Base-by-base conservation (phyloP, 2,888 invertebrate species). In the Hypena proboscidalis region DNA sequence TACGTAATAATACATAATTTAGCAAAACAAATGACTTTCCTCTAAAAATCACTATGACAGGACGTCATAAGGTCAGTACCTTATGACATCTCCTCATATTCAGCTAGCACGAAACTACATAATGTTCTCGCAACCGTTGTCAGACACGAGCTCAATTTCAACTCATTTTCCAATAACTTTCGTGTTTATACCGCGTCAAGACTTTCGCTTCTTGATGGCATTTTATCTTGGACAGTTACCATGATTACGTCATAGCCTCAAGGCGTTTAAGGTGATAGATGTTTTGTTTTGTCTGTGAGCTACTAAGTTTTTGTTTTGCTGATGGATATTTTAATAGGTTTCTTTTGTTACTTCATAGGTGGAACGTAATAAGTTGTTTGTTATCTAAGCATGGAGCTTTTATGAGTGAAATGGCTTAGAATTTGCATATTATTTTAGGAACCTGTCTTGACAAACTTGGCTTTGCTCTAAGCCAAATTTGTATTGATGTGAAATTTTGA, bases 141-240 rank as follows among this genome's bases (percentile, higher is more conserved):
- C 17, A 17, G 20, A 32, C 26, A n/a, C 30, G 4, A n/a, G 23
- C 26, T 39, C 31, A 21, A 40, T 40, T 40, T 33, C 27, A 27
- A 40, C 33, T 25, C 20, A 33, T 36, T 35, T n/a, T 32, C 38
- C 41, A 43, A 65, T 56, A 31, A 60, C 60, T 60, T 61, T 61
- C 66, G 17, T 42, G 56, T 61, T 61, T 20, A 14, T 34, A 44
- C 20, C 29, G 56, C 61, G 48, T 55, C 47, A 43, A 51, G 49
- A 65, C 60, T 61, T 61, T 61, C 60, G 66, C 60, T 43, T 6
- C 31, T 22, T 7, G 32, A 51, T 42, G 48, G 47, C 39, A 25
- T 46, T 49, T 39, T 32, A 49, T 49, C 39, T 46, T 29, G 30
- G 26, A 10, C 45, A 21, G 26, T 53, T 40, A 45, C 30, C 7